Evolutionary conservation across 2,888 invertebrate species (phyloP).

Genomic region (Tachina fera): DNA sequence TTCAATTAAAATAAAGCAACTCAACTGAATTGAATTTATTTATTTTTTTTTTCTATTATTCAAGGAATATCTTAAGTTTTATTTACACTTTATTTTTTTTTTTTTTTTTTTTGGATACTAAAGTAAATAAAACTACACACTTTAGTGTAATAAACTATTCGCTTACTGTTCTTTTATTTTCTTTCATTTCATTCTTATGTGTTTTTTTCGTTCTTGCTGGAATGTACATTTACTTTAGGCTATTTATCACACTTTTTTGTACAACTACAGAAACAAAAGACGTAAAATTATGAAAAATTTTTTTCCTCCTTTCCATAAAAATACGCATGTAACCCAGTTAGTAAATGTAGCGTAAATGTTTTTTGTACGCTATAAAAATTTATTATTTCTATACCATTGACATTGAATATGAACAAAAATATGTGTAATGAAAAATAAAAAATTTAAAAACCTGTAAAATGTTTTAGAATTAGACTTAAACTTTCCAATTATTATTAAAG

Average conservation of each 20-base stretch:
- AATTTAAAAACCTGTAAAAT: not conserved
- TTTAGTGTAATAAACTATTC: slow-evolving; percentile 35
- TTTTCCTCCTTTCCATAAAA: slow-evolving; percentile 29
- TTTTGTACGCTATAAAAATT: slow-evolving; percentile 59
- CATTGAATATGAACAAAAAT: not conserved
- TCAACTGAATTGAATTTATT: not conserved
- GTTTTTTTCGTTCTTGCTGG: slow-evolving; percentile 10
- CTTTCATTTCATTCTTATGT: slow-evolving; percentile 23
- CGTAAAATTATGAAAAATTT: slow-evolving; percentile 34
- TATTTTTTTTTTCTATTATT: not conserved
- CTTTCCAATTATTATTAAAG: no score
- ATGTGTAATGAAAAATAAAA: not conserved
- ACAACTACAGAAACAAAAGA: slow-evolving; percentile 57
- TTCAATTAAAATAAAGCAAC: slow-evolving; percentile 41
- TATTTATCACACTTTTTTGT: slow-evolving; percentile 70
- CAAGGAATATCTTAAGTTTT: not conserved
- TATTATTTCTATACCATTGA: slow-evolving; percentile 13
- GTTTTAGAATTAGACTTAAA: no score
- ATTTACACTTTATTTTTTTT: slow-evolving; percentile 1
- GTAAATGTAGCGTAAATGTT: slow-evolving; percentile 69
- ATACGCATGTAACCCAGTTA: slow-evolving; percentile 69
- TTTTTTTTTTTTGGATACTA: slow-evolving; percentile 33
- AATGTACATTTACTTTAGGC: slow-evolving; percentile 69
- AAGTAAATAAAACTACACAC: slow-evolving; percentile 18
- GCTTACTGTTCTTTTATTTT: slow-evolving; percentile 3